Evolutionary conservation across 2,888 invertebrate species (phyloP).

Genomic region (Geophilus truncorum): DNA sequence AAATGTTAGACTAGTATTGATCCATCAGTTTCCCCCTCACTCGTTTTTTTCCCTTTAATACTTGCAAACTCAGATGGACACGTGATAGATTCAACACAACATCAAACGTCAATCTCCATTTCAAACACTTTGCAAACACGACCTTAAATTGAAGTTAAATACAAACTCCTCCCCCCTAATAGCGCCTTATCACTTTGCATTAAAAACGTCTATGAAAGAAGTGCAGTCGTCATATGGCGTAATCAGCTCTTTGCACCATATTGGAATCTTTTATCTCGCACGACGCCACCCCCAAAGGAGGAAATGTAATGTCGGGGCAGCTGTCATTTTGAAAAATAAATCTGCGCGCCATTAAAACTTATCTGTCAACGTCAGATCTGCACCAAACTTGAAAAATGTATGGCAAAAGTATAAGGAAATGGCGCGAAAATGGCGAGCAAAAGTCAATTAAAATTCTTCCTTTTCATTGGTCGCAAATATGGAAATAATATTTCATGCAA

Average conservation of each 20-base stretch:
- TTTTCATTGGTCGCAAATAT: background rate
- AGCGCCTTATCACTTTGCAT: constrained; percentile 2
- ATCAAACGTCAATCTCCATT: constrained; percentile 20
- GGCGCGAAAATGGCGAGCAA: background rate
- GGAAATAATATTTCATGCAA: background rate
- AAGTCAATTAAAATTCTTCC: background rate
- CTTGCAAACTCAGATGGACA: background rate
- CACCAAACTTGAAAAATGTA: constrained; percentile 5
- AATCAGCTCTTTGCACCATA: constrained; percentile 27
- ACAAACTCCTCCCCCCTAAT: constrained; percentile 18
- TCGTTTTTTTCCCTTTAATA: background rate
- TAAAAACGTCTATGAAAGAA: background rate
- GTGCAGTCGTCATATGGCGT: constrained; percentile 2
- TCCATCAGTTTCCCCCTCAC: background rate
- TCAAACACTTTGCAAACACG: constrained; percentile 5
- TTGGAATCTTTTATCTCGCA: constrained; percentile 10
- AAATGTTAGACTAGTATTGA: background rate
- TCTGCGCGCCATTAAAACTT: constrained; percentile 20
- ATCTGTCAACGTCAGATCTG: constrained; percentile 13
- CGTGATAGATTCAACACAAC: background rate
- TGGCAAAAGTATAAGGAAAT: constrained; percentile 13
- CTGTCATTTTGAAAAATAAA: constrained; percentile 24
- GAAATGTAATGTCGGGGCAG: constrained; percentile 27
- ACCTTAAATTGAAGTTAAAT: constrained; percentile 25
- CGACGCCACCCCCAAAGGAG: constrained; percentile 16